Percentiles rank a stretch among this genome's conserved stretches.
Evolutionary conservation across 2,797 vertebrate species (phyloP).

Genomic region (Oceanodroma leucorhoa): DNA sequence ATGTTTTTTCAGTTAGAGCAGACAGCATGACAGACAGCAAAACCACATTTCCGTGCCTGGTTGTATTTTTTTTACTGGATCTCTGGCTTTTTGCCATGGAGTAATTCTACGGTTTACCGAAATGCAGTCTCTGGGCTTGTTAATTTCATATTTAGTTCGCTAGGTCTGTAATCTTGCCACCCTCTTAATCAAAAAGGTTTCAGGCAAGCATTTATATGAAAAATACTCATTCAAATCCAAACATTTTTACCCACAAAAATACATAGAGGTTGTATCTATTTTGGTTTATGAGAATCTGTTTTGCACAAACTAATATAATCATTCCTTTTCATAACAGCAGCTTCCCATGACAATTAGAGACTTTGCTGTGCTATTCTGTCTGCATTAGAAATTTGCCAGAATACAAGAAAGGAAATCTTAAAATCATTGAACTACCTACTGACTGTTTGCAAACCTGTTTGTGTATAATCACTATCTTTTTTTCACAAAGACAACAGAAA

Average conservation of each 20-base stretch:
- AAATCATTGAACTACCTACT: slow-evolving; percentile 28
- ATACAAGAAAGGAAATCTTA: slow-evolving; percentile 26
- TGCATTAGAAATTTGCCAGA: slow-evolving; percentile 48
- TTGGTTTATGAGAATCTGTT: background rate
- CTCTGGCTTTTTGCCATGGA: slow-evolving; percentile 67
- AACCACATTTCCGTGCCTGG: slow-evolving; percentile 57
- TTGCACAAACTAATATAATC: slow-evolving; percentile 6
- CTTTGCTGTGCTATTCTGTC: slow-evolving; percentile 7
- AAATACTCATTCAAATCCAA: background rate
- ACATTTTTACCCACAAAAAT: background rate
- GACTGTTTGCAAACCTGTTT: slow-evolving; percentile 22
- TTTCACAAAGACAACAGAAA: background rate
- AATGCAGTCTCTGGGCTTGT: slow-evolving; percentile 66
- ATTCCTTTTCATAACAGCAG: slow-evolving; percentile 25
- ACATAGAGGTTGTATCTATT: background rate
- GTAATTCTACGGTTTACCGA: slow-evolving; percentile 73
- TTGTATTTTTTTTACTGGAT: background rate
- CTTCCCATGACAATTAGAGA: slow-evolving; percentile 52
- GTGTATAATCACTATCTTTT: slow-evolving; percentile 1
- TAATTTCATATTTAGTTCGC: slow-evolving; percentile 68
- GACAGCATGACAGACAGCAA: slow-evolving; percentile 64
- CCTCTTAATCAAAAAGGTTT: slow-evolving; percentile 28
- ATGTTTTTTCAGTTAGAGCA: slow-evolving; percentile 56
- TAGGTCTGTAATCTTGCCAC: slow-evolving; percentile 12
- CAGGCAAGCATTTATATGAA: background rate